These are phyloP conservation scores for Eurytemora carolleeae DNA, from an alignment of 1,140 invertebrate species.

Conservation along the genomic window DNA sequence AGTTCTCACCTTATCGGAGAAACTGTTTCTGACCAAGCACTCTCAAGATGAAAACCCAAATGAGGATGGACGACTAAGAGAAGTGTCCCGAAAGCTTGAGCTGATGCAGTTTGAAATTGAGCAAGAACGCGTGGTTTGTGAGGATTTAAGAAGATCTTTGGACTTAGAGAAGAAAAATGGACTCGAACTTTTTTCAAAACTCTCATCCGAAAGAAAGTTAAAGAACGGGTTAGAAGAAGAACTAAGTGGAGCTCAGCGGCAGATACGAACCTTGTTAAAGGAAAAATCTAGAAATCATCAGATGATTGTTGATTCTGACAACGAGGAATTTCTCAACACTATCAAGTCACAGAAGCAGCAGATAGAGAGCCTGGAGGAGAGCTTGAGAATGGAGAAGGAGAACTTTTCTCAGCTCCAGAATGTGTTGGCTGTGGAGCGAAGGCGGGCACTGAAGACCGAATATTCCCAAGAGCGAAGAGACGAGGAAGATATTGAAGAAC, in stretches of 20 bases:
- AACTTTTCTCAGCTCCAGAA: neutral
- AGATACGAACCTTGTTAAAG: neutral
- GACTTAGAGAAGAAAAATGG: neutral
- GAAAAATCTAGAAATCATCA: neutral
- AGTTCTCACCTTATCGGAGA: neutral
- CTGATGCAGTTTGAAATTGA: neutral
- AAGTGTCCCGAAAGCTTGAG: neutral
- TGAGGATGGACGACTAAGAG: neutral
- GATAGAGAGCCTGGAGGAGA: neutral
- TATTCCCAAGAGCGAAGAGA: neutral
- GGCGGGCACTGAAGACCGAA: neutral
- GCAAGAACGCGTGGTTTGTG: neutral
- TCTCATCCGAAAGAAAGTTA: neutral
- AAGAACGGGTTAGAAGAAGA: neutral
- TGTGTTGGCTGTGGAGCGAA: neutral
- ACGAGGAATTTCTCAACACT: neutral
- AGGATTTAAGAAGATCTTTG: neutral
- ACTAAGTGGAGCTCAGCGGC: neutral
- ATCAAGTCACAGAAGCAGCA: neutral
- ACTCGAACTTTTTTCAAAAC: neutral
- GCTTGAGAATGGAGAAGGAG: neutral
- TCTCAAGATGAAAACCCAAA: neutral
- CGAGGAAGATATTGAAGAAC: neutral
- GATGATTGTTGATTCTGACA: neutral
- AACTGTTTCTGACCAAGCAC: neutral